Evolutionary conservation across 2,888 invertebrate genomes (phyloP).

Genomic region (Ditylenchus weischeri): DNA sequence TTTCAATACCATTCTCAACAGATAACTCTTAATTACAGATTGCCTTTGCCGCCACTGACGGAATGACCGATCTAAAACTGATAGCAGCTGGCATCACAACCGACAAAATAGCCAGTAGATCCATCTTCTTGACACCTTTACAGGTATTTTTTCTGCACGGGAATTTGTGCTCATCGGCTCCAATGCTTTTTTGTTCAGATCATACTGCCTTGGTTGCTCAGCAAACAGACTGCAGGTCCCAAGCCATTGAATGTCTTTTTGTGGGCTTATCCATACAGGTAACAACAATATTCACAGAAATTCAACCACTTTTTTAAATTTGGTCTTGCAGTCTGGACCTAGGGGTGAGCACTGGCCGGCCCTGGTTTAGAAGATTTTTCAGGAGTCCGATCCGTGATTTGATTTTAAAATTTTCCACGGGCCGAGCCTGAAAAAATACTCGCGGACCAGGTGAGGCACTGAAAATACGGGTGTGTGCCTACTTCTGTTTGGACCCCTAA

Average conservation of each 20-base stretch:
- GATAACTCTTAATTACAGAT: conserved; percentile 65
- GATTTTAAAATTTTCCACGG: too few relatives aligned
- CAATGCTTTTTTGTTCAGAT: conserved; percentile 62
- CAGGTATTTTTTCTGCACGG: conserved; percentile 63
- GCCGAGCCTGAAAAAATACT: too few relatives aligned
- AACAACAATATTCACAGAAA: background rate
- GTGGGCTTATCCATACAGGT: conserved; percentile 73
- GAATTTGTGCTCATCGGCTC: too few relatives aligned
- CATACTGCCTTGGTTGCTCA: conserved; percentile 79
- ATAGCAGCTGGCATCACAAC: conserved; percentile 93
- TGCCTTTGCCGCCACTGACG: conserved; percentile 91
- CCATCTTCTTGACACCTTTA: conserved; percentile 86
- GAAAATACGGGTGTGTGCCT: too few relatives aligned
- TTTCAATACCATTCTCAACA: background rate
- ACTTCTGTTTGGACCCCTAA: too few relatives aligned
- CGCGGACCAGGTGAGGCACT: too few relatives aligned
- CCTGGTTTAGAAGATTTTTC: too few relatives aligned
- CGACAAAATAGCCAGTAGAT: conserved; percentile 85
- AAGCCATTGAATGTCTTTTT: conserved; percentile 83
- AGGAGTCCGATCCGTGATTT: too few relatives aligned
- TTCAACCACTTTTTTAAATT: too few relatives aligned
- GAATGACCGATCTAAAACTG: conserved; percentile 86
- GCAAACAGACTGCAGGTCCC: conserved; percentile 79
- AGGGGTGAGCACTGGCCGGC: too few relatives aligned
- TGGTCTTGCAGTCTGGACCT: too few relatives aligned